Base-by-base conservation (phyloP, 1,140 invertebrate species). In the Cyphomyrmex costatus region DNA sequence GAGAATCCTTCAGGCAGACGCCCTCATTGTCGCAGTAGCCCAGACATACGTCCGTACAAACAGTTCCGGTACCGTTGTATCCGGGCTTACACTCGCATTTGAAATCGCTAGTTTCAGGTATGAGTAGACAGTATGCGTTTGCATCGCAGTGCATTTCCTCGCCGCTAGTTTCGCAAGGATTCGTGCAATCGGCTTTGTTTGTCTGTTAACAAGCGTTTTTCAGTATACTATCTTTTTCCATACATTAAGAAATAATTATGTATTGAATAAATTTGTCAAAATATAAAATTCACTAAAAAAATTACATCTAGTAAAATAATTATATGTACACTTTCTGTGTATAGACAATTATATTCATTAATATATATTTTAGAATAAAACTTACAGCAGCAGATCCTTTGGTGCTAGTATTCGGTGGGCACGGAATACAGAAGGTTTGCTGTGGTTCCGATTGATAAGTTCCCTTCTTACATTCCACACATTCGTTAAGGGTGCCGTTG, bases 1-100 rank as follows among this genome's bases (percentile, higher is more conserved):
- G 95, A 0, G 96, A 95, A 92, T 99, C 98, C 92, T 99, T 99
- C 14, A 98, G 96, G 93, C 99, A 99, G 30, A 97, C 96, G 1
- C 98, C 98, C 83, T 98, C 98, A 93, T 99, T 99, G 90, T 98
- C 97, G 93, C 98, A 99, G 93, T 96, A 98, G 85, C 97, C 97
- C 10, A 97, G 96, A 92, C 99, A 99, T 0, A 99, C 97, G 93
- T 99, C 98, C 46, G 95, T 96, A 94, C 98, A 98, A 53, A 96
- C 95, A 95, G 97, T 97, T 86, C 98, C 98, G 30, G 97, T 98
- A 92, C 98, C 98, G 93, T 98, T 98, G 95, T 98, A 99, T 2
- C 98, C 98, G 2, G 98, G 97, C 92, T 99, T 99, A 94, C 99
- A 99, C 92, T 98, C 97, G 91, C 99, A 99, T 89, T 97, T 97